A percentile compares a stretch with the other conserved stretches of the same genome.
These are phyloP conservation scores for Andrena bicolor DNA, from an alignment of 2,888 invertebrate genomes.

Conservation along the genomic window DNA sequence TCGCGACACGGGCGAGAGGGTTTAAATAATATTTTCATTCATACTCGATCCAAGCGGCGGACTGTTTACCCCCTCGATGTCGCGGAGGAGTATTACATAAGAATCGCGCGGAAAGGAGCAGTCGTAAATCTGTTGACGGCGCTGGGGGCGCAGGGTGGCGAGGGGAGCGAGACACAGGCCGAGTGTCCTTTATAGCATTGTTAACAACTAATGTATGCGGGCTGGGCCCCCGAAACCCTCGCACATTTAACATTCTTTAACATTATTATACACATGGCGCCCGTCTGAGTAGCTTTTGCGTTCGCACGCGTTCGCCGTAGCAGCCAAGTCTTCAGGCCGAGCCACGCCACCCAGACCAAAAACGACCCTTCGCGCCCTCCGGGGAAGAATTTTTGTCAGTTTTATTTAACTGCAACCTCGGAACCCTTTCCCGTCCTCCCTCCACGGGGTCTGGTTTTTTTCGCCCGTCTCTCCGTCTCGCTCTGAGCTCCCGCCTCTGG, in stretches of 20 bases:
- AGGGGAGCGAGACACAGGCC: constrained; percentile 74
- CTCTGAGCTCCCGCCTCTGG: constrained; percentile 3
- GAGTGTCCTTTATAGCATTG: constrained; percentile 85
- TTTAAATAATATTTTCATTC: constrained; percentile 54
- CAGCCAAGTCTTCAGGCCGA: constrained; percentile 37
- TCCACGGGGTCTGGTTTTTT: constrained; percentile 12
- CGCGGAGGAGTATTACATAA: constrained; percentile 76
- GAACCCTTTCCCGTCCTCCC: constrained; percentile 62
- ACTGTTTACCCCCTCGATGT: constrained; percentile 57
- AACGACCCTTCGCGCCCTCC: constrained; percentile 65
- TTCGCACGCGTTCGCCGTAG: constrained; percentile 56
- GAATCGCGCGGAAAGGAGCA: constrained; percentile 77
- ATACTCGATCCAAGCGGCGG: constrained; percentile 20
- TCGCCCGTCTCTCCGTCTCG: background rate
- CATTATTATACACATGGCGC: constrained; percentile 85
- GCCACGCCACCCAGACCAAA: constrained; percentile 33
- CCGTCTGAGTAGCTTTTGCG: constrained; percentile 74
- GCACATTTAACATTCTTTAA: constrained; percentile 84
- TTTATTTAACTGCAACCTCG: constrained; percentile 75
- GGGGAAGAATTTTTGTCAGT: constrained; percentile 70
- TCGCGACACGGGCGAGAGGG: background rate
- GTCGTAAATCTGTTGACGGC: constrained; percentile 80
- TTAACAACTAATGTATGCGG: constrained; percentile 85
- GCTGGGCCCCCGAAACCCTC: constrained; percentile 76
- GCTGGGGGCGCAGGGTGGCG: constrained; percentile 46